These are phyloP conservation scores for Mesorhabditis belari DNA, from an alignment of 2,888 invertebrate genomes.

Conservation along the genomic window DNA sequence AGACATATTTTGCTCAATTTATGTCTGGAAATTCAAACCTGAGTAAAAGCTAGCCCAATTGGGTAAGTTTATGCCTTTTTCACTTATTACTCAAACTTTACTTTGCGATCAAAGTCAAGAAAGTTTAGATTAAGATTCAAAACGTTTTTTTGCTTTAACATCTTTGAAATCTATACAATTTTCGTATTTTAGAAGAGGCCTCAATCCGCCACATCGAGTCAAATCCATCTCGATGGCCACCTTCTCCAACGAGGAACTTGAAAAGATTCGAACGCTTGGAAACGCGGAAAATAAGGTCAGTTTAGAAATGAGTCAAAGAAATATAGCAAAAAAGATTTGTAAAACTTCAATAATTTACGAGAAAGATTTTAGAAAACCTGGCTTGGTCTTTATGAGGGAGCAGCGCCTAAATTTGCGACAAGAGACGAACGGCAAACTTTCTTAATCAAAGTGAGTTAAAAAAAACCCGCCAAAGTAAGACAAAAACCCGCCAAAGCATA, in stretches of 20 bases:
- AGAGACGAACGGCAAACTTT: constrained; percentile 25
- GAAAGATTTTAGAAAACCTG: constrained; percentile 70
- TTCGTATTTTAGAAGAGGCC: constrained; percentile 71
- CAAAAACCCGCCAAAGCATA: too few relatives aligned
- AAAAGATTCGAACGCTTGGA: constrained; percentile 78
- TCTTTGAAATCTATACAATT: not conserved
- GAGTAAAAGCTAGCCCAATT: too few relatives aligned
- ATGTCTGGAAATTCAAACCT: too few relatives aligned
- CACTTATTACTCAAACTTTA: too few relatives aligned
- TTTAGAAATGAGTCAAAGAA: too few relatives aligned
- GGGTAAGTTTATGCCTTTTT: too few relatives aligned
- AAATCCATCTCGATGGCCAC: constrained; percentile 98
- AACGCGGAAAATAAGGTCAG: constrained; percentile 73
- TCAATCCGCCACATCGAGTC: constrained; percentile 94
- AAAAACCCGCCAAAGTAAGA: too few relatives aligned
- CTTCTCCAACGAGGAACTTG: constrained; percentile 88
- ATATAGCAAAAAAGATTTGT: not conserved
- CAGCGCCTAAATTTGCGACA: constrained; percentile 22
- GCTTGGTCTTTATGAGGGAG: constrained; percentile 75
- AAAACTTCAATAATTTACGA: too few relatives aligned
- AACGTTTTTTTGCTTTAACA: not conserved
- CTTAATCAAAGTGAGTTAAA: too few relatives aligned
- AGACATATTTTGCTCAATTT: too few relatives aligned
- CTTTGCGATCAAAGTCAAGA: too few relatives aligned
- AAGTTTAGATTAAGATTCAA: too few relatives aligned